These are phyloP conservation scores for Mormyrus hasselquistii DNA, from an alignment of 2,797 vertebrate species.

Conservation along the genomic window DNA sequence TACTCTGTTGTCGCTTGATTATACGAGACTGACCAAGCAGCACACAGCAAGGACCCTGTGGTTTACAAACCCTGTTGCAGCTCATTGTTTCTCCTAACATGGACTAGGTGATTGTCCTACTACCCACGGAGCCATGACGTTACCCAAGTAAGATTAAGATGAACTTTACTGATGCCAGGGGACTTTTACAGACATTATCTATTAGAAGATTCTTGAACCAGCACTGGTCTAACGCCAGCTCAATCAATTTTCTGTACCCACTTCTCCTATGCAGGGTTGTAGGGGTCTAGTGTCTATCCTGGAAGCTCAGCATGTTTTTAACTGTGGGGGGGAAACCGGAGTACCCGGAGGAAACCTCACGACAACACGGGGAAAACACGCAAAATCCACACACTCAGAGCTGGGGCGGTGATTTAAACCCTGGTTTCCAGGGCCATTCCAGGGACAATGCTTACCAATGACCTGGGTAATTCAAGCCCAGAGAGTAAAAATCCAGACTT, in stretches of 20 bases:
- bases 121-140: background rate
- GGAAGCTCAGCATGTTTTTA: background rate
- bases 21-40: background rate
- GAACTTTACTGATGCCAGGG: background rate
- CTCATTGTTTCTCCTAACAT: background rate
- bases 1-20: background rate
- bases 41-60: background rate
- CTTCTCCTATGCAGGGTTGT: background rate
- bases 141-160: background rate
- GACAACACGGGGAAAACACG: background rate
- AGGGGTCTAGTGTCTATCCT: background rate
- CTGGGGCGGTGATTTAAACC: background rate
- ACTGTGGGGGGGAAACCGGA: background rate
- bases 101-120: background rate
- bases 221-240: background rate
- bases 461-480: background rate
- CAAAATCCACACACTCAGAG: background rate
- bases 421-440: background rate
- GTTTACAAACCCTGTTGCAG: background rate
- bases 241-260: background rate
- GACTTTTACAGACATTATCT: background rate
- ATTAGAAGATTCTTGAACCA: background rate
- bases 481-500: background rate
- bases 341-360: background rate
- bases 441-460: background rate